These are phyloP conservation scores for Phyllotreta striolata DNA, from an alignment of 2,888 invertebrate genomes.

Conservation along the genomic window DNA sequence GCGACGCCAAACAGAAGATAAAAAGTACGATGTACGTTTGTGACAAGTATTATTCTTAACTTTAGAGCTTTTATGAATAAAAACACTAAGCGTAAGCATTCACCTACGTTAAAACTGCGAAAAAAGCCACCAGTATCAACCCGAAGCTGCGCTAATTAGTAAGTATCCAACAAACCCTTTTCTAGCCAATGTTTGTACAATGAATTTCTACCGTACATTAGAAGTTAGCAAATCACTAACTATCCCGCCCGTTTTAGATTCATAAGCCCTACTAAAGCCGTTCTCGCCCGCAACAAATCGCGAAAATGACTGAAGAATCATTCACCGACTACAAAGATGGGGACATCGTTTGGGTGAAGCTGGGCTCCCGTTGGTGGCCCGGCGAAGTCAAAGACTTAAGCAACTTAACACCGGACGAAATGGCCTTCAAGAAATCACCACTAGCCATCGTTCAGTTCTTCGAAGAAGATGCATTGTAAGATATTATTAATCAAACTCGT, in stretches of 20 bases:
- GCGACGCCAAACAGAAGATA: conserved; percentile 60
- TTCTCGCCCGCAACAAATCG: neutral
- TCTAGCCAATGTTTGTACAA: too few species aligned
- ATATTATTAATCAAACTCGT: neutral
- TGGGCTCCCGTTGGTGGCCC: conserved; percentile 86
- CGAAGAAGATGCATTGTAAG: conserved; percentile 84
- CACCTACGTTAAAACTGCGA: neutral
- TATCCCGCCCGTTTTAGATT: conserved; percentile 20
- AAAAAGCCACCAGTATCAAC: neutral
- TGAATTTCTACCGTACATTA: too few species aligned
- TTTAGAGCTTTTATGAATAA: conserved; percentile 51
- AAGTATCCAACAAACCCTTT: too few species aligned
- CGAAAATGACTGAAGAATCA: conserved; percentile 74
- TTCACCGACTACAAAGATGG: conserved; percentile 73
- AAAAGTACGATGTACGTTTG: conserved; percentile 58
- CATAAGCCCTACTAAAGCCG: conserved; percentile 12
- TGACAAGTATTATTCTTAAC: conserved; percentile 57
- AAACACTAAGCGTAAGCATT: conserved; percentile 44
- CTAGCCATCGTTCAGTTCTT: conserved; percentile 86
- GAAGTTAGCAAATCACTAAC: too few species aligned
- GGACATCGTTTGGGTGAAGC: conserved; percentile 86
- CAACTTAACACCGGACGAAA: conserved; percentile 72
- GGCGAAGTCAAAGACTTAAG: conserved; percentile 74
- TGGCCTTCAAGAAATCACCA: conserved; percentile 74
- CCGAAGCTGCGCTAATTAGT: too few species aligned